phyloP scores from a whole-genome alignment of 2,113 vertebrate genomes.

The Holacanthus passer region DNA sequence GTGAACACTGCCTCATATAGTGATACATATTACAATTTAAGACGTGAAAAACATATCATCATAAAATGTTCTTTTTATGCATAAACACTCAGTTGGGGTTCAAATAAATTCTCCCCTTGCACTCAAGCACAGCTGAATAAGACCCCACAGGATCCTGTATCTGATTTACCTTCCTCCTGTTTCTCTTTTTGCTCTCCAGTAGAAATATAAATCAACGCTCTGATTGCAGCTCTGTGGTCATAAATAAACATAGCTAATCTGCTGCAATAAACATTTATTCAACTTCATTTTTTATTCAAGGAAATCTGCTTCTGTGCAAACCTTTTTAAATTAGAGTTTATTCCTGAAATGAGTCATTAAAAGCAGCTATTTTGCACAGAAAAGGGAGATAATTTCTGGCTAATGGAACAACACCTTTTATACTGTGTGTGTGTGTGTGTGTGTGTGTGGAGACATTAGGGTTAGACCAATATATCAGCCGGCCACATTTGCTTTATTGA shows the following conservation, averaged over 20 bases:
- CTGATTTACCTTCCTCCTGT: constrained; percentile 6
- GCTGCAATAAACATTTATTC: constrained; percentile 15
- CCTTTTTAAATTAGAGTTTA: background rate
- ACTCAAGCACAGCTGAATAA: too few relatives aligned
- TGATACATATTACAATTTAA: background rate
- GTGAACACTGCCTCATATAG: background rate
- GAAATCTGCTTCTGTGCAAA: constrained; percentile 4
- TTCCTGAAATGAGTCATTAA: constrained; percentile 18
- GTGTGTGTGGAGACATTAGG: background rate
- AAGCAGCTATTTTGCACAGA: background rate
- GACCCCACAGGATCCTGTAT: background rate
- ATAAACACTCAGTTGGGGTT: background rate
- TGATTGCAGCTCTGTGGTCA: constrained; percentile 21
- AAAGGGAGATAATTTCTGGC: background rate
- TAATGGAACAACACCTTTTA: constrained; percentile 5
- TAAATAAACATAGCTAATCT: constrained; percentile 34
- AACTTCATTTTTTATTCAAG: background rate
- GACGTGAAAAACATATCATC: background rate
- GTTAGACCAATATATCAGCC: constrained; percentile 2
- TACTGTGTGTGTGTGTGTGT: background rate
- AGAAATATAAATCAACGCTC: constrained; percentile 20
- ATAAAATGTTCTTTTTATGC: background rate
- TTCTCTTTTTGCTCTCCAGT: background rate
- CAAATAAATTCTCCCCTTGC: too few relatives aligned
- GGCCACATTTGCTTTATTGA: background rate